phyloP scores from a whole-genome alignment of 2,113 vertebrate genomes.

The Phaethornis superciliosus region DNA sequence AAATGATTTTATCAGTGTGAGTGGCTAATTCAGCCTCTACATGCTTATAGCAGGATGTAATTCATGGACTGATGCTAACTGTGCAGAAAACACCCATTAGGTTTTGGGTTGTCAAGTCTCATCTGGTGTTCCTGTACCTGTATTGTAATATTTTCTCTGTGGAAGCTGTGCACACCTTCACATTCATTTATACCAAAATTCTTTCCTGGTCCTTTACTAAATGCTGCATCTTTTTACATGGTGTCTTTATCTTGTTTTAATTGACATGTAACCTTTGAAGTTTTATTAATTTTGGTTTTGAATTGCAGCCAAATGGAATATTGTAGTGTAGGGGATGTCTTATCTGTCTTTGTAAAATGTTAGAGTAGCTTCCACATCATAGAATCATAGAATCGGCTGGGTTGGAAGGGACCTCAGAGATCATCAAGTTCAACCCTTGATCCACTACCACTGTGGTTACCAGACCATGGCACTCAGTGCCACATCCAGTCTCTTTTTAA shows the following conservation, averaged over 20 bases:
- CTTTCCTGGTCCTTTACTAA: not conserved
- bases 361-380: not conserved
- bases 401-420: no score
- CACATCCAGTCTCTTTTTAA: no score
- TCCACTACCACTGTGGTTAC: no score
- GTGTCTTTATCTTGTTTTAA: not conserved
- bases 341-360: not conserved
- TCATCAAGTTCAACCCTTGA: no score
- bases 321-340: not conserved
- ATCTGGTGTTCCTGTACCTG: not conserved
- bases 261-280: not conserved
- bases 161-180: not conserved
- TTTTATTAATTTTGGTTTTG: not conserved
- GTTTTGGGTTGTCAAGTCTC: not conserved
- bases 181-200: not conserved
- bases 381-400: no score
- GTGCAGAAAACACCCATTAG: rapidly evolving
- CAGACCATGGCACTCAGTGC: no score
- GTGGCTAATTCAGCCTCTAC: not conserved
- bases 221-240: not conserved
- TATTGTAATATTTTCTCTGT: not conserved
- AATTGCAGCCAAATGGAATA: not conserved
- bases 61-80: not conserved
- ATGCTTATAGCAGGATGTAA: not conserved
- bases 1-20: not conserved